Evolutionary conservation across 2,797 vertebrate genomes (phyloP).

Genomic region (Peromyscus attwateri): DNA sequence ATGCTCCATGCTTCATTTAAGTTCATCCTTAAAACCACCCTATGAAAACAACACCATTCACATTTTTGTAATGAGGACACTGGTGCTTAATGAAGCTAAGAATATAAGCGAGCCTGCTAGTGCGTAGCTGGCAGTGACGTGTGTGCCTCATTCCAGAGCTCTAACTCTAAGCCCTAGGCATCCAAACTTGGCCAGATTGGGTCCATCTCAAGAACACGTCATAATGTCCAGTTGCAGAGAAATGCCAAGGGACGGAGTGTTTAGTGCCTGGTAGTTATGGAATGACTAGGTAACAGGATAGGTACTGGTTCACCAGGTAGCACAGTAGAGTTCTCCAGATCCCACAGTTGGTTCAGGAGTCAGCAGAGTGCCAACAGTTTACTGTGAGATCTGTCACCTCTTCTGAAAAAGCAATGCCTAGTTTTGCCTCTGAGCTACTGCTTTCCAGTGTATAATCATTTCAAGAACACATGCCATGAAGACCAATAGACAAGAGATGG

Average conservation of each 20-base stretch:
- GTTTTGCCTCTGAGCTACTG: background rate
- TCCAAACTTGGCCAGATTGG: background rate
- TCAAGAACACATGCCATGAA: background rate
- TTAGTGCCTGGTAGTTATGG: background rate
- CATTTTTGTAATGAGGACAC: slow-evolving; percentile 1
- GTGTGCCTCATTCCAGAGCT: background rate
- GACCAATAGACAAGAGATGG: background rate
- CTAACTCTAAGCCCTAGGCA: background rate
- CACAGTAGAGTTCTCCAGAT: background rate
- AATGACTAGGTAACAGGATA: background rate
- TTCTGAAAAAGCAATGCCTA: background rate
- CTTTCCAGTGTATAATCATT: background rate
- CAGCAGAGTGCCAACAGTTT: background rate
- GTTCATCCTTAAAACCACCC: background rate
- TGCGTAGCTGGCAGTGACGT: background rate
- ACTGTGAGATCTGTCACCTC: background rate
- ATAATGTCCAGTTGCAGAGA: background rate
- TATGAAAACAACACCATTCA: background rate
- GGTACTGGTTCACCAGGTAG: background rate
- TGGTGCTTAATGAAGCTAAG: background rate
- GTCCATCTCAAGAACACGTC: background rate
- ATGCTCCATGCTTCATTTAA: background rate
- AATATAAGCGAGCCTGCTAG: background rate
- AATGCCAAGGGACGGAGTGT: background rate
- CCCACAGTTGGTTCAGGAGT: background rate